Conservation (phyloP, 2,888 invertebrate species). For the Drosophila falleni region DNA sequence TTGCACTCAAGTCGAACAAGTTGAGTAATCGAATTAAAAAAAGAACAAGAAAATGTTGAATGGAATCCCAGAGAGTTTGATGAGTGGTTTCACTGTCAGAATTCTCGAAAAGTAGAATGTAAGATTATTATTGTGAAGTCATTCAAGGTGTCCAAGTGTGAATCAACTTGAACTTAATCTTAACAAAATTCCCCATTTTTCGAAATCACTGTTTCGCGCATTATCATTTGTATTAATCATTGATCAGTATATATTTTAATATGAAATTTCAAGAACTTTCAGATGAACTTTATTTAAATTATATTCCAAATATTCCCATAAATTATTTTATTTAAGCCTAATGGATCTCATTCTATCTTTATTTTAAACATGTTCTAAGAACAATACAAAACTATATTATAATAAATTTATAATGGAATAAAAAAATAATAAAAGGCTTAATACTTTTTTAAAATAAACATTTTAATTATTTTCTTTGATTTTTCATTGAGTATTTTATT, state of each 20-base stretch:
- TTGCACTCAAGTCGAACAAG: slow-evolving; percentile 15
- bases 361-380: too few relatives aligned
- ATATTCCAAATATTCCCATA: too few relatives aligned
- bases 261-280: neutral
- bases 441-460: too few relatives aligned
- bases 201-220: neutral
- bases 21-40: slow-evolving; percentile 13
- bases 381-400: too few relatives aligned
- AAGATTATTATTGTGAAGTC: slow-evolving; percentile 21
- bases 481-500: too few relatives aligned
- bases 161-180: slow-evolving; percentile 25
- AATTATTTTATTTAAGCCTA: too few relatives aligned
- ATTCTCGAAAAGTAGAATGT: slow-evolving; percentile 2
- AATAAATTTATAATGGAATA: too few relatives aligned
- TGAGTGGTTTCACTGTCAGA: slow-evolving; percentile 14
- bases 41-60: slow-evolving; percentile 5
- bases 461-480: too few relatives aligned
- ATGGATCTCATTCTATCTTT: too few relatives aligned
- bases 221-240: slow-evolving; percentile 15
- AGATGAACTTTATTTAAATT: neutral
- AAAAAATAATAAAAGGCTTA: too few relatives aligned
- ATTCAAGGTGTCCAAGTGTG: slow-evolving; percentile 20
- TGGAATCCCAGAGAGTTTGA: slow-evolving; percentile 10
- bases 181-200: slow-evolving; percentile 8
- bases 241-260: neutral